Evolutionary conservation across 2,888 invertebrate species (phyloP), one percentile per base, ranked within the genome.

Genomic region (Drosophila affinis): DNA sequence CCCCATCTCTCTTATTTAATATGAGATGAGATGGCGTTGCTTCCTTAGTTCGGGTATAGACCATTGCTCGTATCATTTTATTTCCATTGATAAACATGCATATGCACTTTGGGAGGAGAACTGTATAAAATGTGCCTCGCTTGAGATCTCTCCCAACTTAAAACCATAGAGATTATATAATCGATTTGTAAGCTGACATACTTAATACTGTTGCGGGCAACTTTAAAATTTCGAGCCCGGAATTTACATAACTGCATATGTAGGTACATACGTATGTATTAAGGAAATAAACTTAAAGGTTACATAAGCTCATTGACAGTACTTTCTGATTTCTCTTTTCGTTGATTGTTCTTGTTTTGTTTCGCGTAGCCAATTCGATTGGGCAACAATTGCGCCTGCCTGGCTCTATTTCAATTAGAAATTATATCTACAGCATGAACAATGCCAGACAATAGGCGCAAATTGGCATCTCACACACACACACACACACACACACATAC

Each of bases 241-340:
- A 9, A 47, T 64, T 64, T 60, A 61, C 51, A 52, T 60, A 52
- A 39, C 45, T 48, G 24, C 6, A n/a, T 27, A 27, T 18, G 14
- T 46, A 18, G 21, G 3, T 52, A 46, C 18, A n/a, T 39, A 39
- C 34, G 27, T 65, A 17, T 32, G 27, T 55, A 7, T 27, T 7
- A 27, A 44, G 63, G 46, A 49, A 72, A 61, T 47, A 48, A 45
- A 62, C 53, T 34, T 60, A 61, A 62, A 52, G 65, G 68, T 87
- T 87, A 82, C 85, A 77, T 84, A 82, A 82, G 65, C 69, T 29
- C 77, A 74, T 76, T 78, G 74, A 78, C 70, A 72, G 76, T 29
- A 14, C 24, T 21, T 45, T 44, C 55, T 47, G 39, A 39, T 21
- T 54, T 34, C 46, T 46, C 29, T 21, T 32, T 57, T 32, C 47